These are phyloP conservation scores for Anabacerthia variegaticeps DNA, from an alignment of 2,797 vertebrate genomes.

Conservation along the genomic window DNA sequence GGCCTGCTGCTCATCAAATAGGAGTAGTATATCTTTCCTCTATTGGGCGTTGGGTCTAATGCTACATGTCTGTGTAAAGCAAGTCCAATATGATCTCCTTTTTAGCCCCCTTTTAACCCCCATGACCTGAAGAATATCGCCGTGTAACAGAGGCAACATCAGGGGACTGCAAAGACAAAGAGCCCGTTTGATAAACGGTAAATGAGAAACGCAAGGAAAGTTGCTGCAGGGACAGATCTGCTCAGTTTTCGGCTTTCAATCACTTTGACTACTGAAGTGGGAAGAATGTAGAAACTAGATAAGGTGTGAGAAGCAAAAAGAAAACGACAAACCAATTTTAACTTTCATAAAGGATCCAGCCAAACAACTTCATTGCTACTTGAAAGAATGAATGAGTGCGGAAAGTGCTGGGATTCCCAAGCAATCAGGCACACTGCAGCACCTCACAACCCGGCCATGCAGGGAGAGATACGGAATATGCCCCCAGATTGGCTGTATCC, in stretches of 20 bases:
- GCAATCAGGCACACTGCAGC: background rate
- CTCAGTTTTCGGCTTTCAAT: conserved; percentile 84
- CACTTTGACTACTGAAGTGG: conserved; percentile 78
- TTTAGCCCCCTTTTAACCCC: conserved; percentile 81
- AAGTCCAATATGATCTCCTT: conserved; percentile 72
- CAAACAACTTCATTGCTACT: conserved; percentile 32
- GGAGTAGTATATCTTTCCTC: conserved; percentile 89
- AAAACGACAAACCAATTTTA: conserved; percentile 64
- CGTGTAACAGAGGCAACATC: conserved; percentile 74
- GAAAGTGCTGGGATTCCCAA: background rate
- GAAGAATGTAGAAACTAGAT: conserved; percentile 82
- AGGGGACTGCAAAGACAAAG: conserved; percentile 77
- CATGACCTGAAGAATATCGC: conserved; percentile 83
- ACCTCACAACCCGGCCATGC: fast-evolving
- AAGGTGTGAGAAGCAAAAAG: conserved; percentile 58
- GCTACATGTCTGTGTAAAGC: conserved; percentile 68
- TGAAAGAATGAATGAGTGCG: fast-evolving
- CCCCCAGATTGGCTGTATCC: fast-evolving
- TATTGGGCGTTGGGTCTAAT: conserved; percentile 77
- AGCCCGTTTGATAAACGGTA: conserved; percentile 80
- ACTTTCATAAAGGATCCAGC: conserved; percentile 48
- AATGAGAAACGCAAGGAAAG: conserved; percentile 83
- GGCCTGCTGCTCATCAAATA: conserved; percentile 95
- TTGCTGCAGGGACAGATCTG: conserved; percentile 79
- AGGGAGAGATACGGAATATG: fast-evolving